Base-by-base conservation (phyloP, 2,113 vertebrate species). In the Sigmodon hispidus region DNA sequence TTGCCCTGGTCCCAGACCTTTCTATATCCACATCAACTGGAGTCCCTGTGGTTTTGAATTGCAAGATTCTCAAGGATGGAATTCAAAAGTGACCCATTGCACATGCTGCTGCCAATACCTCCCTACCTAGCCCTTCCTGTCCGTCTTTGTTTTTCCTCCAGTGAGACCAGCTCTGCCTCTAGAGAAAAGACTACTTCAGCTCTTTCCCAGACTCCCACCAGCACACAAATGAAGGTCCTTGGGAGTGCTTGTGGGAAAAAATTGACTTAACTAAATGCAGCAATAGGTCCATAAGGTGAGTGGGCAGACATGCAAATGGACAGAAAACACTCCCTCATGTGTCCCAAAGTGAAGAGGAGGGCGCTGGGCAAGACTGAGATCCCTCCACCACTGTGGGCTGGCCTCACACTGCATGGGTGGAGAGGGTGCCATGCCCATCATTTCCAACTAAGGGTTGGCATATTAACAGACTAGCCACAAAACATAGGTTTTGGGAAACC, bases 401-500 rank as follows among this genome's bases (percentile, higher is more conserved):
- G 94, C 50, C 89, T 89, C 90, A 75, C 22, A 4, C 79, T 79
- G 48, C n/a, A 16, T n/a, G 77, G 70, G 73, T 61, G 19, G 48
- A 43, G 93, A 50, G 79, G 63, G 70, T 15, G 0, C 45, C 31
- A 24, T 5, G 24, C 90, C 80, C 70, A 22, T 96, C 96, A 61
- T 93, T 88, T 92, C 95, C 96, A 96, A 70, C 85, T 92, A 93
- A 36, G 96, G 96, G 88, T 92, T 97, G 93, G 92, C 90, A 75
- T 90, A 79, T 94, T 94, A 97, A 90, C 80, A 93, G 90, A 81
- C 87, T 48, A 91, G 93, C 94, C 96, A 95, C 93, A 98, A 97
- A 98, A 92, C 94, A 97, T 77, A 96, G 94, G 96, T 85, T 96
- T 94, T 84, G 87, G 88, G 61, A 95, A 95, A 96, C 96, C 94